phyloP scores from a whole-genome alignment of 2,113 vertebrate genomes.

The Sceloporus undulatus region DNA sequence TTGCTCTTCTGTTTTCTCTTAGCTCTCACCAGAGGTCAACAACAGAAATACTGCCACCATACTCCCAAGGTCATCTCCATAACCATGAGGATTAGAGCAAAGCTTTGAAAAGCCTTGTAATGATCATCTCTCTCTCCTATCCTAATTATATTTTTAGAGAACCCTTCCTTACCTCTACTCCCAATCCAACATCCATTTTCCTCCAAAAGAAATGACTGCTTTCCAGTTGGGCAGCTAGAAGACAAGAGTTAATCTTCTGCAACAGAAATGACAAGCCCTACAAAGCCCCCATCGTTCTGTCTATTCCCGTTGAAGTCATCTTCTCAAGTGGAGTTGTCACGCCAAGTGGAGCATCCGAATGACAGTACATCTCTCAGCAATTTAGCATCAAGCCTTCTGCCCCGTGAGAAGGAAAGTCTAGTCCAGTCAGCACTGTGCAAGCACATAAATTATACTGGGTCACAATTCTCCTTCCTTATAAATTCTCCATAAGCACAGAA shows the following conservation, averaged over 20 bases:
- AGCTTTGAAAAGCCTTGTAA: background rate
- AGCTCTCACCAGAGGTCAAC: background rate
- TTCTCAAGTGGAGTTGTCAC: background rate
- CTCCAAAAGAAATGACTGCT: constrained; percentile 8
- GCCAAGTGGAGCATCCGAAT: background rate
- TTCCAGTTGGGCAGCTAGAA: background rate
- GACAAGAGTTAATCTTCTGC: background rate
- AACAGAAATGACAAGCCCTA: constrained; percentile 12
- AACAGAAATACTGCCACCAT: no score
- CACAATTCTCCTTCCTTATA: rapidly evolving
- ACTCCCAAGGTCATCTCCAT: no score
- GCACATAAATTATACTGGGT: background rate
- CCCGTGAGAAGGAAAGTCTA: background rate
- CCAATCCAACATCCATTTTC: background rate
- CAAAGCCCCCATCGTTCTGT: background rate
- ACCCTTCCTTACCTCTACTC: no score
- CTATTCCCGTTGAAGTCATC: constrained; percentile 11
- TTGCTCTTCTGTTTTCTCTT: no score
- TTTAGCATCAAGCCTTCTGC: constrained; percentile 39
- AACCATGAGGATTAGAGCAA: background rate
- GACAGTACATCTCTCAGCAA: background rate
- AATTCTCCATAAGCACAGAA: background rate
- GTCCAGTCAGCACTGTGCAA: background rate
- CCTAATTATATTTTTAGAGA: background rate
- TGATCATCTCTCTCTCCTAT: background rate